A percentile compares a stretch with the other conserved stretches of the same genome.
Conservation (phyloP, 2,888 invertebrate species). For the Orchesella flavescens region DNA sequence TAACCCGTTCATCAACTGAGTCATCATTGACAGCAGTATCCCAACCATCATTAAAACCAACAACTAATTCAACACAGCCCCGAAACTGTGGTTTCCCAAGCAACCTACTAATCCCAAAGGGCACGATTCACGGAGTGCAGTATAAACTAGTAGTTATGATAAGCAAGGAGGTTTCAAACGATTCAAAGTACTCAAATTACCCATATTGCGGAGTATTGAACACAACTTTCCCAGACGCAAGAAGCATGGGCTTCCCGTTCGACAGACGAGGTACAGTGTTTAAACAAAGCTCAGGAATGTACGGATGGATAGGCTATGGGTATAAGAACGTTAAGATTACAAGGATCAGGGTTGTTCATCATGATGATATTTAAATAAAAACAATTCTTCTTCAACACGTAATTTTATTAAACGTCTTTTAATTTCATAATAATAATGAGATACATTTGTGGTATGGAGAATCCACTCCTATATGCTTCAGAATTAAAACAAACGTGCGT, state of each 20-base stretch:
- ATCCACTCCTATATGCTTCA: too few species aligned
- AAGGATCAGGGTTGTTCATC: too few species aligned
- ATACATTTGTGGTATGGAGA: too few species aligned
- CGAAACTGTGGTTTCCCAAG: constrained; percentile 41
- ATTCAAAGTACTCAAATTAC: constrained; percentile 16
- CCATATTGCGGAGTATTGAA: constrained; percentile 36
- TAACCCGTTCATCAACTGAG: constrained; percentile 9
- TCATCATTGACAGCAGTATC: constrained; percentile 5
- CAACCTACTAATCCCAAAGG: constrained; percentile 27
- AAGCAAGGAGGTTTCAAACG: too few species aligned
- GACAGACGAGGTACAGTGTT: constrained; percentile 35
- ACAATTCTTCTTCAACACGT: too few species aligned
- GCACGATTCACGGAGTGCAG: constrained; percentile 23
- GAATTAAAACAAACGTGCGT: too few species aligned
- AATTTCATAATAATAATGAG: too few species aligned
- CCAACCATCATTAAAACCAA: constrained; percentile 13
- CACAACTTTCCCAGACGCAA: constrained; percentile 14
- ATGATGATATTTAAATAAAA: too few species aligned
- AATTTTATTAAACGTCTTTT: too few species aligned
- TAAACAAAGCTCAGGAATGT: background rate
- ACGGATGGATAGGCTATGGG: background rate
- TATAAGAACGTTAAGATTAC: constrained; percentile 74
- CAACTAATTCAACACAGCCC: too few species aligned
- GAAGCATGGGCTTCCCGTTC: constrained; percentile 42
- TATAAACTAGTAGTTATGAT: background rate